Percentiles rank a stretch among this genome's conserved stretches.
phyloP scores from a whole-genome alignment of 30 jellyfish, hydroid and myxozoan species.

The Catostylus mosaicus region DNA sequence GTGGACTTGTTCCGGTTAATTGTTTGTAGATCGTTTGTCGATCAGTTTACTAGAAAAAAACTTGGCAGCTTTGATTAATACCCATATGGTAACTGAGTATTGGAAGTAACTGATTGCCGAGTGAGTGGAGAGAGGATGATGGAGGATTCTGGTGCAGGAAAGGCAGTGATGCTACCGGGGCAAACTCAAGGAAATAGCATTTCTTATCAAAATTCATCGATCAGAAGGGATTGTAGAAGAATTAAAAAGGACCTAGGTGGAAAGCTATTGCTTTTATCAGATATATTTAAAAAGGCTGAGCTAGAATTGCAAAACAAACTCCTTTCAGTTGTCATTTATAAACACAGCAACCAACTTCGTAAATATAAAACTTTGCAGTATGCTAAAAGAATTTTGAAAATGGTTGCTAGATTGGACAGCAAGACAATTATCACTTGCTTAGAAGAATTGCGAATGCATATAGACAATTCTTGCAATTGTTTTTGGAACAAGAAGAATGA shows the following conservation, averaged over 20 bases:
- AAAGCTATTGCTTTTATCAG: not conserved
- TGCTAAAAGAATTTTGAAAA: constrained; percentile 22
- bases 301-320: not conserved
- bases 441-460: not conserved
- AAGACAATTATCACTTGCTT: not conserved
- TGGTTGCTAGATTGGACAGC: constrained; percentile 12
- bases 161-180: too few species aligned
- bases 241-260: not conserved
- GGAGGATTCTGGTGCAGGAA: too few species aligned
- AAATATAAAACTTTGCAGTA: constrained; percentile 28
- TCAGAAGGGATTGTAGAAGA: not conserved
- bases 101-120: too few species aligned
- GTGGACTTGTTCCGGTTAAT: too few species aligned
- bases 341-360: constrained; percentile 42
- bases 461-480: not conserved
- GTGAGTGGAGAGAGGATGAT: too few species aligned
- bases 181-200: too few species aligned
- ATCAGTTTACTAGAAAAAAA: too few species aligned
- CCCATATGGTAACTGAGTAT: too few species aligned
- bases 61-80: too few species aligned
- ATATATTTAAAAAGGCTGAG: not conserved
- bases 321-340: constrained; percentile 12
- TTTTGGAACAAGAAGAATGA: constrained; percentile 5
- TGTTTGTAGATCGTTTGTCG: too few species aligned
- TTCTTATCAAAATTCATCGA: too few species aligned